Conservation (phyloP, 2,797 vertebrate species). For the Sebastes melanostomus region DNA sequence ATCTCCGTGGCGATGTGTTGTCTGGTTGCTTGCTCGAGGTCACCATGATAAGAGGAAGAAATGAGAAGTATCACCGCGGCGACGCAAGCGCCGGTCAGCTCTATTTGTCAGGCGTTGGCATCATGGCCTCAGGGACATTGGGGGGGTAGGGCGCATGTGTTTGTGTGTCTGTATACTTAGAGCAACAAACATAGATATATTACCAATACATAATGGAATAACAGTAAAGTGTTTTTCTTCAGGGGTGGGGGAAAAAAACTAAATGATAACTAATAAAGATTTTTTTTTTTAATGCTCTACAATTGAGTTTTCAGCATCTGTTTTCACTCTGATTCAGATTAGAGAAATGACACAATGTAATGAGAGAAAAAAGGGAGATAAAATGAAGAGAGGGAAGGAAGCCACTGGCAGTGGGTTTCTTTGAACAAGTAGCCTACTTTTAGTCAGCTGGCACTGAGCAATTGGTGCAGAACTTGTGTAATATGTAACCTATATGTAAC, state of each 20-base stretch:
- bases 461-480: neutral
- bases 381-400: neutral
- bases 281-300: neutral
- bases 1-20: conserved; percentile 36
- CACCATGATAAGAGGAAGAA: conserved; percentile 32
- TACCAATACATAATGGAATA: neutral
- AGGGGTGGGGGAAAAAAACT: neutral
- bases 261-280: neutral
- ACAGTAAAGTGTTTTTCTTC: neutral
- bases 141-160: neutral
- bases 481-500: neutral
- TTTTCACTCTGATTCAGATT: neutral
- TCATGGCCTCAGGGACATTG: neutral
- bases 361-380: neutral
- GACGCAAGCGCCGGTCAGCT: neutral
- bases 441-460: neutral
- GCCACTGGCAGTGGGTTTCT: neutral
- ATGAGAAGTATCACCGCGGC: conserved; percentile 20
- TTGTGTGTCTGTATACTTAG: conserved; percentile 1
- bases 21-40: conserved; percentile 47
- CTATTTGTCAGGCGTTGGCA: conserved; percentile 24
- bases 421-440: neutral
- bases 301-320: neutral
- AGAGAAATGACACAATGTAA: neutral
- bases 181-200: neutral